Conservation (phyloP, 2,888 invertebrate genomes). For the Opisthograptis luteolata region DNA sequence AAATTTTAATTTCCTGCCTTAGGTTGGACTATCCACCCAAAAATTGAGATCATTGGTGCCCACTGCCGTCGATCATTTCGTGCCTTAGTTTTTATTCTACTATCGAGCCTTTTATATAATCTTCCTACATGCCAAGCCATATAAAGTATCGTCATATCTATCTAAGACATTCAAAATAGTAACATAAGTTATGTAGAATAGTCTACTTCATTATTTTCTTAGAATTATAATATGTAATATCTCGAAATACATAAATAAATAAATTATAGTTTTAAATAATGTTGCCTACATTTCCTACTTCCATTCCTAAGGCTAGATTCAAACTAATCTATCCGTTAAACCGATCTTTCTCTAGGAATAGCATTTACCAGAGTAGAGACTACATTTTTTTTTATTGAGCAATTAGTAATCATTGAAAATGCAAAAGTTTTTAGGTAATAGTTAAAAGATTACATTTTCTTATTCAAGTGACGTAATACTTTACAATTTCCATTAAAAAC, state of each 20-base stretch:
- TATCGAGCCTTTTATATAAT: slow-evolving; percentile 7
- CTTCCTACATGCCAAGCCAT: slow-evolving; percentile 23
- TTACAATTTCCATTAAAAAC: no score
- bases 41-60: slow-evolving; percentile 9
- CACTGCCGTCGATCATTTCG: not conserved
- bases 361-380: slow-evolving; percentile 2
- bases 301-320: not conserved
- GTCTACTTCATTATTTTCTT: slow-evolving; percentile 1
- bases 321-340: slow-evolving; percentile 5
- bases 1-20: slow-evolving; percentile 3
- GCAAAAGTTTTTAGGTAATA: no score
- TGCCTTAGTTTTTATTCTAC: slow-evolving; percentile 3
- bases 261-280: no score
- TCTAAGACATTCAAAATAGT: slow-evolving; percentile 15
- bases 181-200: slow-evolving; percentile 12
- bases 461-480: no score
- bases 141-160: slow-evolving; percentile 10
- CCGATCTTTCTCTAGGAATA: not conserved
- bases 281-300: not conserved
- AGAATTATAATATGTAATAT: slow-evolving; percentile 11
- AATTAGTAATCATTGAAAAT: no score
- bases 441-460: no score
- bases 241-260: slow-evolving; percentile 7
- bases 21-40: no score
- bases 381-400: no score